Percentiles rank a stretch among this genome's conserved stretches.
phyloP scores from a whole-genome alignment of 1,140 invertebrate species.

The Hycleus cichorii region DNA sequence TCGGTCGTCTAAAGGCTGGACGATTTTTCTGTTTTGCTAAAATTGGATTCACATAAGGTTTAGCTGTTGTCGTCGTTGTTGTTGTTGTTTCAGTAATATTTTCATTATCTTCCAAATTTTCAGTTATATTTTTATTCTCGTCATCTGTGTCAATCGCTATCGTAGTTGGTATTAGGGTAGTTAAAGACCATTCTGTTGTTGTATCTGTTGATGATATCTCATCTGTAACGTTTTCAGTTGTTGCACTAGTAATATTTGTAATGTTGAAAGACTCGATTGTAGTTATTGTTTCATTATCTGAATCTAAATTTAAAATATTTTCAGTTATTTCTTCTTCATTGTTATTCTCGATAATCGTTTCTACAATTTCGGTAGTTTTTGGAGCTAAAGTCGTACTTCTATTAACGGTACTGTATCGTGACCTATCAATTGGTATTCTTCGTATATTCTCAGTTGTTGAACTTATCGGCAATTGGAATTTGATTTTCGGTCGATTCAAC shows the following conservation, averaged over 20 bases:
- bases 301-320: too few species aligned
- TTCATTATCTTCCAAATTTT: not conserved
- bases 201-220: not conserved
- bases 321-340: not conserved
- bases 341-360: not conserved
- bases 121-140: not conserved
- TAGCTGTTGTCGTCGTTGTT: conserved; percentile 2
- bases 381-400: not conserved
- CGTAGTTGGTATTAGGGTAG: too few species aligned
- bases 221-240: conserved; percentile 7
- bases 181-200: too few species aligned
- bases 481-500: too few species aligned
- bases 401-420: conserved; percentile 2
- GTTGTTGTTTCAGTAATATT: not conserved
- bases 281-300: too few species aligned
- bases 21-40: conserved; percentile 5
- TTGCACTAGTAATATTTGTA: too few species aligned
- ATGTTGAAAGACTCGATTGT: too few species aligned
- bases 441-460: too few species aligned
- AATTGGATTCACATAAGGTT: conserved; percentile 4
- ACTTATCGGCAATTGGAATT: too few species aligned
- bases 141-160: too few species aligned
- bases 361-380: too few species aligned
- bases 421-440: not conserved
- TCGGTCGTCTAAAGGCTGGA: conserved; percentile 1